Base-by-base conservation (phyloP, 2,113 vertebrate genomes). In the Oreamnos americanus region DNA sequence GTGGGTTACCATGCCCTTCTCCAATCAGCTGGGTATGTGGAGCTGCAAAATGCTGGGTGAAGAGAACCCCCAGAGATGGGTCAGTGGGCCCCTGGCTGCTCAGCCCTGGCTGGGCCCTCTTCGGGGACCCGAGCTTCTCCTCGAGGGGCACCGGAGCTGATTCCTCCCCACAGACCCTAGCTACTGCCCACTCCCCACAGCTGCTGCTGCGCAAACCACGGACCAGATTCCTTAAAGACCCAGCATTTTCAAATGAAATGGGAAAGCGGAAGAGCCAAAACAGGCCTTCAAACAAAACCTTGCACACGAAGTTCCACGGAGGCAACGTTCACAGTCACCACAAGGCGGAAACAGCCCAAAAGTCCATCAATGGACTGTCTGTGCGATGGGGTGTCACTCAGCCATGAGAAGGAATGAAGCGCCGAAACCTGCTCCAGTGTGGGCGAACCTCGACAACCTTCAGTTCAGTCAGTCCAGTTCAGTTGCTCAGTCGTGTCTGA, bases 371-470 rank as follows among this genome's bases (percentile, higher is more conserved):
- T 2, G 12, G 62, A 23, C 53, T 19, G 3, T 6, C 58, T 45
- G 3, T 1, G 33, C 2, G 0, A 2, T 3, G 5, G 47, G 7
- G 3, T 19, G 1, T 13, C 36, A 51, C 12, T 45, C 71, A 8
- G 30, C 25, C 49, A 16, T 0, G 30, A 43, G 51, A 49, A 55
- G 17, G n/a, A 45, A 39, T 3, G 30, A 86, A n/a, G 19, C 8
- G 1, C 15, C 2, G 15, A 49, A 5, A 14, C 26, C 6, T 2
- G 25, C 28, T 47, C 0, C 15, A 26, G 7, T 0, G 5, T 16
- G 71, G 33, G 16, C 0, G 5, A 5, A 21, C 43, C 57, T 36
- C 1, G 19, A 57, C 25, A 84, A 28, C 57, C 17, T 16, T 2
- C 47, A 49, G 47, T 13, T 49, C 47, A 49, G 47, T 12, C 47